Evolutionary conservation across 1,140 invertebrate genomes (phyloP), one percentile per base, ranked within the genome.

Genomic region (Drosophila subobscura): DNA sequence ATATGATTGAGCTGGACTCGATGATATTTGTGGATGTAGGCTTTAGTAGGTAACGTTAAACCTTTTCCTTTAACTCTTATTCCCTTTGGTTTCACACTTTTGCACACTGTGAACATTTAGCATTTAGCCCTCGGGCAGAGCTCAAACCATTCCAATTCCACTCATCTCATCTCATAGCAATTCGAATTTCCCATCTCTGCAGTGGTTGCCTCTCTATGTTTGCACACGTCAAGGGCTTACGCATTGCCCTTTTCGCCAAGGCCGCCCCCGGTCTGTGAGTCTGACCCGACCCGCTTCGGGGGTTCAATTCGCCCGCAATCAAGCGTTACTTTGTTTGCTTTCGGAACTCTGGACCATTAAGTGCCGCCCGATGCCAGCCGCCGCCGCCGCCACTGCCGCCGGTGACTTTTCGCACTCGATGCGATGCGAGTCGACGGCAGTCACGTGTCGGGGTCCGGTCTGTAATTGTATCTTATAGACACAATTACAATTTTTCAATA

Each of bases 401-500:
- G 60, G 46, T 79, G 77, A 80, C 75, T 80, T 80, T 80, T 80
- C 71, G 65, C 77, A 77, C 77, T 79, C 73, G 76, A 72, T 57
- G 75, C 51, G 55, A 53, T 47, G 67, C 56, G 66, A 42, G 22
- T 20, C 22, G 33, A 3, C 33, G 10, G 10, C 58, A 63, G 83
- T 86, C 83, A 86, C 83, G 83, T 88, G 83, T 61, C 80, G 50
- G 65, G 61, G 45, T 68, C 56, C 57, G 68, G 59, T 58, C 67
- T 70, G 79, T 86, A 86, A 86, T 88, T 86, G 83, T 86, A 86
- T 86, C 83, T 86, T 88, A 88, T 73, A 86, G 83, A 86, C 88
- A 86, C 83, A 86, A 86, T 86, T 86, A 86, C 83, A 83, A 89
- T 86, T 86, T 86, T 86, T 86, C 83, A 86, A 86, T 86, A 86